phyloP scores from a whole-genome alignment of 1,140 invertebrate genomes.

The Polypedilum pembai region DNA sequence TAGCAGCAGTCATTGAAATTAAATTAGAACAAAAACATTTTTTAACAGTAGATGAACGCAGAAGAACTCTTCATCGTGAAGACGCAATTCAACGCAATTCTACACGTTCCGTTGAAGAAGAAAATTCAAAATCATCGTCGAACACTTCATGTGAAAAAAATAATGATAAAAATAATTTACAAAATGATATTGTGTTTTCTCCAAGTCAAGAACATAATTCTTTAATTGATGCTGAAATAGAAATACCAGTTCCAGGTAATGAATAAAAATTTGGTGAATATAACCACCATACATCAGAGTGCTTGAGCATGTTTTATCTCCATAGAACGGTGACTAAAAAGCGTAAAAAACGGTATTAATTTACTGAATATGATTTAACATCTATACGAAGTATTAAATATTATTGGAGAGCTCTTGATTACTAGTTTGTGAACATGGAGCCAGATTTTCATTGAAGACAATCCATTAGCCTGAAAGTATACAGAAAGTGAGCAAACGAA shows the following conservation, averaged over 20 bases:
- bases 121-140: not conserved
- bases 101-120: constrained; percentile 36
- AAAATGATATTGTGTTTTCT: not conserved
- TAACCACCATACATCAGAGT: too few species aligned
- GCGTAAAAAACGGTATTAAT: too few species aligned
- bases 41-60: constrained; percentile 32
- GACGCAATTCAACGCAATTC: constrained; percentile 40
- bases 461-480: too few species aligned
- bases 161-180: not conserved
- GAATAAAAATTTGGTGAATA: not conserved
- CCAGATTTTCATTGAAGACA: too few species aligned
- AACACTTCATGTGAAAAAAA: constrained; percentile 7
- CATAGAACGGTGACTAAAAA: too few species aligned
- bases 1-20: not conserved
- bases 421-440: too few species aligned
- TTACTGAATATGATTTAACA: too few species aligned
- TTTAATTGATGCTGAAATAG: not conserved
- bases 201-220: not conserved
- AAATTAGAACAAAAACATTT: constrained; percentile 5
- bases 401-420: too few species aligned
- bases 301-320: too few species aligned
- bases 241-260: not conserved
- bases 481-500: too few species aligned
- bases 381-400: too few species aligned
- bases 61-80: constrained; percentile 39